phyloP scores from a whole-genome alignment of 37 sponge, comb jelly and placozoan genomes.

The Cladorhizidae sp. region DNA sequence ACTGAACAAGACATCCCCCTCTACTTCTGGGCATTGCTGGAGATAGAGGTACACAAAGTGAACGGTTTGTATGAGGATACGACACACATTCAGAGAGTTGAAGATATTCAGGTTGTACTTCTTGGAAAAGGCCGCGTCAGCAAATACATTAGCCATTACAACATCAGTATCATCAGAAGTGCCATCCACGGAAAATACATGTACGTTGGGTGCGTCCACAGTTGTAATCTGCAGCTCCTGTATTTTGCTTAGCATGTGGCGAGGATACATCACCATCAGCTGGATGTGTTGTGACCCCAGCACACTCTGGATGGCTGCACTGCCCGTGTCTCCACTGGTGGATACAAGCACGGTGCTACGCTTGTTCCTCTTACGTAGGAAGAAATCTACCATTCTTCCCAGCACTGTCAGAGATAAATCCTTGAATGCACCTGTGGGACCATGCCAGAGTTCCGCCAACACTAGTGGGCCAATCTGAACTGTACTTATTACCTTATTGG shows the following conservation, averaged over 20 bases:
- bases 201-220: conserved; percentile 41
- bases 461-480: conserved; percentile 18
- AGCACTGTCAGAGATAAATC: conserved; percentile 51
- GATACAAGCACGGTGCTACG: conserved; percentile 35
- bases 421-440: conserved; percentile 78
- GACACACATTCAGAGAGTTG: conserved; percentile 64
- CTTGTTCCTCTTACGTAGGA: conserved; percentile 34
- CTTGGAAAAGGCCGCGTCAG: conserved; percentile 34
- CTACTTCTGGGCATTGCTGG: conserved; percentile 28
- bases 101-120: conserved; percentile 50
- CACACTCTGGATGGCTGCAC: conserved; percentile 68
- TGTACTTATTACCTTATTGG: conserved; percentile 36
- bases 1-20: conserved; percentile 42
- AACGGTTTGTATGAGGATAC: conserved; percentile 59
- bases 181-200: conserved; percentile 42
- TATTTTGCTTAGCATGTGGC: conserved; percentile 30
- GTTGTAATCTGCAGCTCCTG: conserved; percentile 83
- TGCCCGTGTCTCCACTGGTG: conserved; percentile 81
- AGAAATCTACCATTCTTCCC: conserved; percentile 39
- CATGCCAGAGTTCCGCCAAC: conserved; percentile 72
- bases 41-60: conserved; percentile 71
- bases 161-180: conserved; percentile 57
- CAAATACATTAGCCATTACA: conserved; percentile 24
- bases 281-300: conserved; percentile 18
- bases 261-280: conserved; percentile 62